phyloP scores from a whole-genome alignment of 2,888 invertebrate species.

The Chymomyza procnemis region DNA sequence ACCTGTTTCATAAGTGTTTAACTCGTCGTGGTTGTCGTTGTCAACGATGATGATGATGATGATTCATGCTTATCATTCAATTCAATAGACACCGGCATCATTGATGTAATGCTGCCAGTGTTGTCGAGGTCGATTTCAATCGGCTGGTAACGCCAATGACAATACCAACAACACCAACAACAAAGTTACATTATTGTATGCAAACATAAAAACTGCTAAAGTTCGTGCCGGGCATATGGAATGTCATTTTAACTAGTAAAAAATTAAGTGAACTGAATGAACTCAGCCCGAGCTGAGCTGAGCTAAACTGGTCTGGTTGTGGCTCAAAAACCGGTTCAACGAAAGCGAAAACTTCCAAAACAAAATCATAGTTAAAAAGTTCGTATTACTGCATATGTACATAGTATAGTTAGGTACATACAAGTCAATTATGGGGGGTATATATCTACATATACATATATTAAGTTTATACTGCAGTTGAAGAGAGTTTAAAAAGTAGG shows the following conservation, averaged over 20 bases:
- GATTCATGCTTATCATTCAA: slow-evolving; percentile 21
- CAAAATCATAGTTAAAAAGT: slow-evolving; percentile 8
- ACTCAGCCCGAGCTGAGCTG: too few relatives aligned
- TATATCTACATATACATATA: not conserved
- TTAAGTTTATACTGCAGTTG: not conserved
- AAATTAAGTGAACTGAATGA: too few relatives aligned
- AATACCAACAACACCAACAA: not conserved
- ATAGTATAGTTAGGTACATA: not conserved
- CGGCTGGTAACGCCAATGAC: not conserved
- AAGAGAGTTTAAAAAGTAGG: not conserved
- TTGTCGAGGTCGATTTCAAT: slow-evolving; percentile 53
- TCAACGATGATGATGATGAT: slow-evolving; percentile 34
- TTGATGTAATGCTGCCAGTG: slow-evolving; percentile 62
- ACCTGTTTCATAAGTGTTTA: slow-evolving; percentile 34
- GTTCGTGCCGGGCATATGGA: slow-evolving; percentile 49
- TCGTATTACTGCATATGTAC: not conserved
- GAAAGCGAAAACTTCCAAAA: slow-evolving; percentile 43
- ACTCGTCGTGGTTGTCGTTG: too few relatives aligned
- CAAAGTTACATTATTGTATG: slow-evolving; percentile 17
- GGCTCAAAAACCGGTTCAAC: slow-evolving; percentile 52
- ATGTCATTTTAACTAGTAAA: slow-evolving; percentile 41
- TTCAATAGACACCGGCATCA: slow-evolving; percentile 44
- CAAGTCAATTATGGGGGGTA: too few relatives aligned
- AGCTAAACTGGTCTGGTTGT: slow-evolving; percentile 24
- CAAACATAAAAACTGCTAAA: slow-evolving; percentile 19